Percentiles rank a stretch among this genome's conserved stretches.
Evolutionary conservation across 2,797 vertebrate species (phyloP).

Genomic region (Scomberomorus guttatus): DNA sequence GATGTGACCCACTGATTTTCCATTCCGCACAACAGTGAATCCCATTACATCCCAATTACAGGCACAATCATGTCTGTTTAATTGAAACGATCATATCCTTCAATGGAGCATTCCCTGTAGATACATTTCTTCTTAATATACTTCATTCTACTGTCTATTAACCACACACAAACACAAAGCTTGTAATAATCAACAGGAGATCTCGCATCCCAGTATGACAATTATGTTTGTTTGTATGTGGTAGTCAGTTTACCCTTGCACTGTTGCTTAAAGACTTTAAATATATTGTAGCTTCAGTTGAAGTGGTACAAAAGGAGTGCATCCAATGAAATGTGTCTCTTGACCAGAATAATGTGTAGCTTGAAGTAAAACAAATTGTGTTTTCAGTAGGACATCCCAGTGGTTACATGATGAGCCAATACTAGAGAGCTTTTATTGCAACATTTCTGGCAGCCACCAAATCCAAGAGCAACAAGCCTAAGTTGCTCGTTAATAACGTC

Average conservation of each 20-base stretch:
- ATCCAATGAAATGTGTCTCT: conserved; percentile 11
- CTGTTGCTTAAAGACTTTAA: conserved; percentile 15
- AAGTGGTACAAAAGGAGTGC: conserved; percentile 10
- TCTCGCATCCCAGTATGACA: conserved; percentile 16
- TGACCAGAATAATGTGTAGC: neutral
- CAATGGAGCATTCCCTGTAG: conserved; percentile 68
- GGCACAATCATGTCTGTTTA: conserved; percentile 72
- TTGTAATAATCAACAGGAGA: conserved; percentile 58
- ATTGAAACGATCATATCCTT: conserved; percentile 77
- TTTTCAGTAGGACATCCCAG: conserved; percentile 10
- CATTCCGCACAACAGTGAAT: conserved; percentile 68
- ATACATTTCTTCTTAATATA: conserved; percentile 68
- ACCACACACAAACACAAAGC: conserved; percentile 36
- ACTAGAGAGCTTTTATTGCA: conserved; percentile 3
- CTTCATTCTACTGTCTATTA: conserved; percentile 65
- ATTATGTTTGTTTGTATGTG: conserved; percentile 40
- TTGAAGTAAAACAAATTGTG: neutral
- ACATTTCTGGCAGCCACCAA: conserved; percentile 1
- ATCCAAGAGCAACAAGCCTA: conserved; percentile 10
- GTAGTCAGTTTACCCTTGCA: conserved; percentile 27
- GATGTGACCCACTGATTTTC: conserved; percentile 63
- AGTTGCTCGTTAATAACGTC: conserved; percentile 33
- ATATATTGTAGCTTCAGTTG: neutral
- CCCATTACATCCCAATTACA: conserved; percentile 76
- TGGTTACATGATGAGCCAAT: neutral